Evolutionary conservation across 2,113 vertebrate genomes (phyloP).

Genomic region (Carettochelys insculpta): DNA sequence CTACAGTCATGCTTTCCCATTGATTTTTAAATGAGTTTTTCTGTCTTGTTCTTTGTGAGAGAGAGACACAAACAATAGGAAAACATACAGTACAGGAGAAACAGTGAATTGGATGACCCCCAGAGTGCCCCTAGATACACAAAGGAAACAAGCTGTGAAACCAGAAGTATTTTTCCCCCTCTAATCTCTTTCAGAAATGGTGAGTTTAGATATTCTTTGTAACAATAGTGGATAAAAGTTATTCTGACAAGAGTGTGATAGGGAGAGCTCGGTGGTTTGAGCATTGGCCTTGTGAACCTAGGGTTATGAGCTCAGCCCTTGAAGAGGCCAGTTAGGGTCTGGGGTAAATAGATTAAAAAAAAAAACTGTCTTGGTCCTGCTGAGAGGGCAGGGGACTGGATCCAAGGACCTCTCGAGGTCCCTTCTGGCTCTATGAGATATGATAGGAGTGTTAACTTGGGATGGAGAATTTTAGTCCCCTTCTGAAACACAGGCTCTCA

Average conservation of each 20-base stretch:
- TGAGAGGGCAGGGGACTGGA: too few relatives aligned
- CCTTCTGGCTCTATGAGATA: too few relatives aligned
- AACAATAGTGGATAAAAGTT: background rate
- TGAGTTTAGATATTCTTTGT: background rate
- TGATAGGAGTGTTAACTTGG: background rate
- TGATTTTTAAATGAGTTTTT: background rate
- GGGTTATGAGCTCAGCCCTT: too few relatives aligned
- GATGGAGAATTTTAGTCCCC: background rate
- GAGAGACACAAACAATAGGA: background rate
- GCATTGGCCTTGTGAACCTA: too few relatives aligned
- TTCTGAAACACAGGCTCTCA: background rate
- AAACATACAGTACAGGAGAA: background rate
- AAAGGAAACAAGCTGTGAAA: background rate
- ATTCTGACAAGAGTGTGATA: background rate
- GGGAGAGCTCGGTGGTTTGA: too few relatives aligned
- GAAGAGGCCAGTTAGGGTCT: too few relatives aligned
- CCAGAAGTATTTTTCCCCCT: background rate
- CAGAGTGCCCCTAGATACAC: background rate
- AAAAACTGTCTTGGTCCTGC: too few relatives aligned
- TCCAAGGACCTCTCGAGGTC: too few relatives aligned
- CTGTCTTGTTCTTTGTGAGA: background rate
- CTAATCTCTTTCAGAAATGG: background rate
- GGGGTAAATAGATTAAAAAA: too few relatives aligned
- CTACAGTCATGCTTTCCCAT: fast-evolving
- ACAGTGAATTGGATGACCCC: background rate